A percentile compares a stretch with the other conserved stretches of the same genome.
Evolutionary conservation across 2,797 vertebrate genomes (phyloP).

Genomic region (Sternotherus odoratus): DNA sequence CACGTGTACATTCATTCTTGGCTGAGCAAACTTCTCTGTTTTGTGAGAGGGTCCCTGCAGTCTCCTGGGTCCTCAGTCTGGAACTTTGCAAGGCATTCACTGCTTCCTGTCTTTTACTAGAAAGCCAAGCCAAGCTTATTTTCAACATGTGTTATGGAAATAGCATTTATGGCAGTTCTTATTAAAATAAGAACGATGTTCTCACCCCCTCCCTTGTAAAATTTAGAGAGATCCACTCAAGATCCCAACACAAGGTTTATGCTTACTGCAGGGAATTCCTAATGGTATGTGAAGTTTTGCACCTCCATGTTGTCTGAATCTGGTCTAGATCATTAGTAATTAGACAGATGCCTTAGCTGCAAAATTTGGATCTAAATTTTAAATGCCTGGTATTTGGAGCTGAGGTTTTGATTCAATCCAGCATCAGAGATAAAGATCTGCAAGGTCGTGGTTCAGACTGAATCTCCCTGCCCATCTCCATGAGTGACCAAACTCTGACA

Average conservation of each 20-base stretch:
- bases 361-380: fast-evolving
- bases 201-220: background rate
- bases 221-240: background rate
- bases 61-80: background rate
- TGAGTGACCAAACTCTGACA: too few species aligned
- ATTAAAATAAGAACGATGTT: background rate
- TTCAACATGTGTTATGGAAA: background rate
- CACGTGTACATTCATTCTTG: background rate
- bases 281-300: background rate
- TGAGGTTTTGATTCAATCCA: constrained; percentile 24
- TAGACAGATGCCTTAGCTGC: background rate
- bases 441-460: background rate
- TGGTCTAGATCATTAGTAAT: background rate
- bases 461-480: background rate
- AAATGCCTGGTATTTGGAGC: constrained; percentile 23
- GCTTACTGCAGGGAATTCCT: background rate
- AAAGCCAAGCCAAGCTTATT: background rate
- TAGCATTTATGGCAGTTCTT: background rate
- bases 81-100: background rate
- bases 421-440: background rate
- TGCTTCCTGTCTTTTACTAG: background rate
- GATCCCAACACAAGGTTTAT: background rate
- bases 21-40: background rate
- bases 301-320: background rate
- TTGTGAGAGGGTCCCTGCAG: background rate